Percentiles rank a stretch among this genome's conserved stretches.
phyloP scores from a whole-genome alignment of 2,113 vertebrate species.

The Pao palembangensis region DNA sequence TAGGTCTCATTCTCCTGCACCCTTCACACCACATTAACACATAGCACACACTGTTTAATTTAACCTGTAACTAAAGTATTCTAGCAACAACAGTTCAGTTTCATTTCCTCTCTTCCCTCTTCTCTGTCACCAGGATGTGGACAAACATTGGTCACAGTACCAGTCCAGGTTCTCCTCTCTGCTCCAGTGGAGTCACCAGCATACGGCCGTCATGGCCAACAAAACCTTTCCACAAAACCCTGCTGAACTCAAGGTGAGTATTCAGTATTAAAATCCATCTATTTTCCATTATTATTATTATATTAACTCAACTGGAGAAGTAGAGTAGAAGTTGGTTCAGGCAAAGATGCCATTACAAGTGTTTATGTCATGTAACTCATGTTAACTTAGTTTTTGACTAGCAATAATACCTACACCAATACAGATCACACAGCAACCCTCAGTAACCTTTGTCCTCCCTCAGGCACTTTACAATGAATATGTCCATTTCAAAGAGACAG shows the following conservation, averaged over 20 bases:
- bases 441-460: neutral
- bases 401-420: neutral
- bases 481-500: slow-evolving; percentile 98
- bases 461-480: slow-evolving; percentile 99
- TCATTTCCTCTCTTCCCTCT: neutral
- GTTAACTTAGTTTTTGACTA: slow-evolving; percentile 20
- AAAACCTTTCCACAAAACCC: slow-evolving; percentile 97
- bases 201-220: slow-evolving; percentile 89
- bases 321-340: too few relatives aligned
- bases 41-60: too few relatives aligned
- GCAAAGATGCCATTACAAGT: neutral
- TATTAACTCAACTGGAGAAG: too few relatives aligned
- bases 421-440: neutral
- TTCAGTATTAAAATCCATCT: neutral
- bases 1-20: slow-evolving; percentile 57
- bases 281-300: too few relatives aligned
- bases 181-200: slow-evolving; percentile 94
- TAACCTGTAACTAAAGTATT: too few relatives aligned
- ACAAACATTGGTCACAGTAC: slow-evolving; percentile 92
- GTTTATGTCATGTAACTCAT: too few relatives aligned
- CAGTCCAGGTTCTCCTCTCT: slow-evolving; percentile 87
- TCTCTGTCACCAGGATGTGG: slow-evolving; percentile 83
- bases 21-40: neutral
- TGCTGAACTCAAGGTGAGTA: slow-evolving; percentile 91
- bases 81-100: neutral